A percentile compares a stretch with the other conserved stretches of the same genome.
Evolutionary conservation across 2,888 invertebrate species (phyloP).

Genomic region (Epinotia ramella): DNA sequence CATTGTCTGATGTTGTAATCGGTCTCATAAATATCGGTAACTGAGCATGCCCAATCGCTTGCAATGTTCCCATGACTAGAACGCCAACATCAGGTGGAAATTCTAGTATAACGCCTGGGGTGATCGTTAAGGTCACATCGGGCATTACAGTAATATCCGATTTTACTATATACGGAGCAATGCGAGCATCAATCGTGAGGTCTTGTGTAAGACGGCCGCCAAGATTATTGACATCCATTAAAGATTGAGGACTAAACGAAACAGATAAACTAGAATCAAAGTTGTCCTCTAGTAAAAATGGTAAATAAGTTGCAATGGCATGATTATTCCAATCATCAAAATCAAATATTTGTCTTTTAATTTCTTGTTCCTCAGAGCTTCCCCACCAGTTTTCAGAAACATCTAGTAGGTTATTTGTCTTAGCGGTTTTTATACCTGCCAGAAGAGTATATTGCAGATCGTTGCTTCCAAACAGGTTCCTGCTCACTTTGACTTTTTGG

Average conservation of each 20-base stretch:
- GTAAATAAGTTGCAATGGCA: constrained; percentile 95
- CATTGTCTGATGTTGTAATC: constrained; percentile 65
- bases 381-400: constrained; percentile 99
- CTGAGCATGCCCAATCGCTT: constrained; percentile 91
- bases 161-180: constrained; percentile 91
- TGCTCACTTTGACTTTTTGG: constrained; percentile 95
- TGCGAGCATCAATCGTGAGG: constrained; percentile 86
- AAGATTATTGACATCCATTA: constrained; percentile 87
- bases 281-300: constrained; percentile 92
- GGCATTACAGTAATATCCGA: constrained; percentile 99
- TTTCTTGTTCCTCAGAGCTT: constrained; percentile 88
- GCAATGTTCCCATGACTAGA: constrained; percentile 95
- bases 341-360: constrained; percentile 95
- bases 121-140: constrained; percentile 92
- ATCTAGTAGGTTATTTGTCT: constrained; percentile 93
- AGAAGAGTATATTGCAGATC: constrained; percentile 94
- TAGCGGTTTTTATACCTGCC: constrained; percentile 96
- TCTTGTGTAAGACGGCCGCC: constrained; percentile 91
- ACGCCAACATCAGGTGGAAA: constrained; percentile 98
- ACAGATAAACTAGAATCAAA: constrained; percentile 92
- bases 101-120: constrained; percentile 95
- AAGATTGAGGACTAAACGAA: constrained; percentile 85
- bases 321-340: constrained; percentile 99
- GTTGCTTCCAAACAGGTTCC: constrained; percentile 95
- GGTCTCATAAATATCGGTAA: constrained; percentile 93